Evolutionary conservation across 1,140 invertebrate species (phyloP).

Genomic region (Penaeus indicus): DNA sequence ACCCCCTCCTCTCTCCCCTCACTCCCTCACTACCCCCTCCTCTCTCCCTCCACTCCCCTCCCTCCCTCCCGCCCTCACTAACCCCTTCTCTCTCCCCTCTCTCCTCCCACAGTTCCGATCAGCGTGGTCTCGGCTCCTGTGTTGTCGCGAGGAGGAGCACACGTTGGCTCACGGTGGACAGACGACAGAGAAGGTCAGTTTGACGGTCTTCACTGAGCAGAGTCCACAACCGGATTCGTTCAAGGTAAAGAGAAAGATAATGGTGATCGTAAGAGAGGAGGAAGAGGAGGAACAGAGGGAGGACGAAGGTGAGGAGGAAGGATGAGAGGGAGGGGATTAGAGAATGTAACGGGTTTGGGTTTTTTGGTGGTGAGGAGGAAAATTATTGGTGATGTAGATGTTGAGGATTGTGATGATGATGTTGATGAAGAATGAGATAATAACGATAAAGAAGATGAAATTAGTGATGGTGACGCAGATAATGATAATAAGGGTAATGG

Average conservation of each 20-base stretch:
- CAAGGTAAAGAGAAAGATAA: background rate
- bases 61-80: background rate
- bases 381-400: too few relatives aligned
- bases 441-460: too few relatives aligned
- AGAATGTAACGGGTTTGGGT: too few relatives aligned
- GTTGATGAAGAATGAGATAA: too few relatives aligned
- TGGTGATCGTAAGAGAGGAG: background rate
- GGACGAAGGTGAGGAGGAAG: background rate
- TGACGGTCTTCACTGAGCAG: constrained; percentile 41
- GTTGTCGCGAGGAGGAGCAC: background rate
- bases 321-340: too few relatives aligned
- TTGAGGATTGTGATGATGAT: too few relatives aligned
- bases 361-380: too few relatives aligned
- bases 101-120: constrained; percentile 2
- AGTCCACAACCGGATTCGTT: constrained; percentile 1
- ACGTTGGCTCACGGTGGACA: background rate
- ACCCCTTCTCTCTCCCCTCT: background rate
- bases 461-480: too few relatives aligned
- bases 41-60: background rate
- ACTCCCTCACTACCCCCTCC: too few relatives aligned
- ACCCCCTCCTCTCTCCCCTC: too few relatives aligned
- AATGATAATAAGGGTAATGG: too few relatives aligned
- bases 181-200: constrained; percentile 37
- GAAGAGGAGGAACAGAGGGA: background rate
- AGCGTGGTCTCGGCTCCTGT: constrained; percentile 31